phyloP scores from a whole-genome alignment of 2,113 vertebrate species.

The Pogonocichla stellata region DNA sequence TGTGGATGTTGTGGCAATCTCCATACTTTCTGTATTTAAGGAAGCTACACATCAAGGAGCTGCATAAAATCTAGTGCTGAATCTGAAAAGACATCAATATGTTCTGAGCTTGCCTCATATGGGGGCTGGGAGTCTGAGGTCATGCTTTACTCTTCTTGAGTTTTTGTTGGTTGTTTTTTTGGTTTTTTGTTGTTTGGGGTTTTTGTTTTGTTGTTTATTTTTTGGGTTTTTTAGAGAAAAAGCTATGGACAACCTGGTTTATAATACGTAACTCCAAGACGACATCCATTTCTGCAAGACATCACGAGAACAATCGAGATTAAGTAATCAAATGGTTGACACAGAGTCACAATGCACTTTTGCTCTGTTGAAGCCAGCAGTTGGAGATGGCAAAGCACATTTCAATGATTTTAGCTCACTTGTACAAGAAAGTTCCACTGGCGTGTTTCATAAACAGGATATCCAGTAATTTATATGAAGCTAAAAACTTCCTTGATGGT shows the following conservation, averaged over 20 bases:
- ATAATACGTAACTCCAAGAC: not conserved
- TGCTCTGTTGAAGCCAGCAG: not conserved
- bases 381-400: rapidly evolving
- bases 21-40: not conserved
- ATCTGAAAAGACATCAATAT: rapidly evolving
- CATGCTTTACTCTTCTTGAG: not conserved
- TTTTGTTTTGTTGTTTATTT: not conserved
- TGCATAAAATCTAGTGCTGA: not conserved
- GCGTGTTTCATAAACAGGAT: not conserved
- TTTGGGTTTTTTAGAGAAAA: not conserved
- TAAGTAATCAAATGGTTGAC: not conserved
- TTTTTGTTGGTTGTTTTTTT: not conserved
- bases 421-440: not conserved
- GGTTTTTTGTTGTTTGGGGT: not conserved
- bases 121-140: not conserved
- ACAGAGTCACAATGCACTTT: not conserved
- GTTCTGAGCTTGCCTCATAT: not conserved
- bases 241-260: not conserved
- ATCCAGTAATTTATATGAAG: not conserved
- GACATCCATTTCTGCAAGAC: not conserved
- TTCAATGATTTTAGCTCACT: not conserved
- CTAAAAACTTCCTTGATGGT: not conserved
- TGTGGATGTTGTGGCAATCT: not conserved
- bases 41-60: not conserved
- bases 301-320: not conserved